Conservation (phyloP, 2,797 vertebrate genomes). For the Etheostoma nigrum region DNA sequence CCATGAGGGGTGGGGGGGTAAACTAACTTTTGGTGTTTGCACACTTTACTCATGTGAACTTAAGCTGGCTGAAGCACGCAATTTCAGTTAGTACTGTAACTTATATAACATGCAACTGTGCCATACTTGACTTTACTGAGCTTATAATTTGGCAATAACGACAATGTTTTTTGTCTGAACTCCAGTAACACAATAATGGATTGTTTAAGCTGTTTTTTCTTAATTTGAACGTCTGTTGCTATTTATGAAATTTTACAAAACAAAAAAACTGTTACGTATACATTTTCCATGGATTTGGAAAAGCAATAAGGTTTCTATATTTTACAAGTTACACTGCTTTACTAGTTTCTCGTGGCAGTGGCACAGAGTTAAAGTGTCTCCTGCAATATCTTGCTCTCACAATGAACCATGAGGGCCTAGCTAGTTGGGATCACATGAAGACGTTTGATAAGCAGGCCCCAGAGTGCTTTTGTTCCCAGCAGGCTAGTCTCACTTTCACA, state of each 20-base stretch:
- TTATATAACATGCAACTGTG: constrained; percentile 24
- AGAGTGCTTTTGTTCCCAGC: constrained; percentile 59
- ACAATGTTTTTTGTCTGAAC: not conserved
- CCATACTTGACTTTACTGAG: not conserved
- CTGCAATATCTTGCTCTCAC: constrained; percentile 31
- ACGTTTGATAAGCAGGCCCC: constrained; percentile 63
- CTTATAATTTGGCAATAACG: constrained; percentile 3
- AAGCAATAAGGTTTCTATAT: constrained; percentile 12
- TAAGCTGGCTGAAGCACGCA: constrained; percentile 26
- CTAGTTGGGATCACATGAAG: constrained; percentile 54
- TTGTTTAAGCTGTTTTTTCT: not conserved
- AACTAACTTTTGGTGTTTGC: constrained; percentile 55
- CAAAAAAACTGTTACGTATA: not conserved
- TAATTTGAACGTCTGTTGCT: not conserved
- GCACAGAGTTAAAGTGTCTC: constrained; percentile 15
- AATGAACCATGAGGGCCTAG: constrained; percentile 37
- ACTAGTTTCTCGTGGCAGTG: not conserved
- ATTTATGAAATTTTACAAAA: too few relatives aligned
- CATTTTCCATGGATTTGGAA: not conserved
- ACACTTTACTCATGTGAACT: constrained; percentile 55
- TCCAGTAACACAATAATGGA: not conserved
- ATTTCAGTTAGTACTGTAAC: constrained; percentile 4
- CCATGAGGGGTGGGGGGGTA: constrained; percentile 41
- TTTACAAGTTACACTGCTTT: constrained; percentile 13
- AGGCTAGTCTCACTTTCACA: constrained; percentile 58